Conservation (phyloP, 2,797 vertebrate genomes). For the Pampus argenteus region DNA sequence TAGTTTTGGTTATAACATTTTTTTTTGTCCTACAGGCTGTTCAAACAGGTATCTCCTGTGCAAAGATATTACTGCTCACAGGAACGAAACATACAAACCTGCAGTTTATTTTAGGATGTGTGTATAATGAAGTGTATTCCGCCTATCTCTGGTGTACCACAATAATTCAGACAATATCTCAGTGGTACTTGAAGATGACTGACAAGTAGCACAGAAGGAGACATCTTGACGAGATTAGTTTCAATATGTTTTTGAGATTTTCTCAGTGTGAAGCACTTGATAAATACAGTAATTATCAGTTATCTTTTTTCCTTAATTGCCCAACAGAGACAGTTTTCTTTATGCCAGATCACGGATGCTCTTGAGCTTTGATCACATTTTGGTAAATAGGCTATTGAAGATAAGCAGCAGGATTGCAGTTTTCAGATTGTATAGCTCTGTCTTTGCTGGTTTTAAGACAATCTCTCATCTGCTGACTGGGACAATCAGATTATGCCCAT, state of each 20-base stretch:
- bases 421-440: constrained; percentile 40
- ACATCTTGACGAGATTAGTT: constrained; percentile 55
- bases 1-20: constrained; percentile 7
- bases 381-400: constrained; percentile 45
- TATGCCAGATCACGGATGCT: constrained; percentile 43
- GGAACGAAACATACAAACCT: constrained; percentile 15
- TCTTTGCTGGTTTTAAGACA: constrained; percentile 46
- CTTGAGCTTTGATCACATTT: constrained; percentile 56
- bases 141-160: constrained; percentile 14
- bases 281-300: constrained; percentile 38
- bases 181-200: constrained; percentile 47
- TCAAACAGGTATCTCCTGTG: constrained; percentile 5
- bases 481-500: constrained; percentile 55
- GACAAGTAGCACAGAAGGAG: constrained; percentile 46
- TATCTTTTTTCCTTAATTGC: constrained; percentile 42
- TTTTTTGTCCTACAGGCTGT: constrained; percentile 5
- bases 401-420: constrained; percentile 28
- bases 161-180: constrained; percentile 42
- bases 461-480: constrained; percentile 44
- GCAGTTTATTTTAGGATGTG: constrained; percentile 28
- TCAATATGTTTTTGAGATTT: constrained; percentile 41
- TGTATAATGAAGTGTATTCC: constrained; percentile 28
- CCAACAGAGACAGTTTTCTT: constrained; percentile 40
- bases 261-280: constrained; percentile 48
- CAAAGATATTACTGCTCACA: constrained; percentile 1